A percentile compares a stretch with the other conserved stretches of the same genome.
phyloP scores from a whole-genome alignment of 2,113 vertebrate genomes.

The Macaca mulatta region DNA sequence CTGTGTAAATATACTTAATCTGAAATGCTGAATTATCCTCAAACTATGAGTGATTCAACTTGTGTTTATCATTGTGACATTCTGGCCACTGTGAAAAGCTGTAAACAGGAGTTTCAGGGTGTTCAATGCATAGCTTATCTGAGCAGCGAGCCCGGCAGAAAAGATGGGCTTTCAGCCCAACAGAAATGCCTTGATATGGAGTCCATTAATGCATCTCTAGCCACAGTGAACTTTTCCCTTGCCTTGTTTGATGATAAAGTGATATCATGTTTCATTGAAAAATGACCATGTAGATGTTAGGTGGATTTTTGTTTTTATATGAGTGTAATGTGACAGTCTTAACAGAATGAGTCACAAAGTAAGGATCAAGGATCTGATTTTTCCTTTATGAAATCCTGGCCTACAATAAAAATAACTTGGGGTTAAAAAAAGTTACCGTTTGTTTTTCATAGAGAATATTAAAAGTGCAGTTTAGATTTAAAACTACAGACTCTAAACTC shows the following conservation, averaged over 20 bases:
- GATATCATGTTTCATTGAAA: conserved; percentile 8
- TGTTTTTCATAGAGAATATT: conserved; percentile 40
- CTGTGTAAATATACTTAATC: neutral
- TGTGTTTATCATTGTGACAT: neutral
- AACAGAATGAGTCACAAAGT: conserved; percentile 10
- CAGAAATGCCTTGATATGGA: neutral
- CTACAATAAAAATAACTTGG: conserved; percentile 28
- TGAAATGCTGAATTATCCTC: neutral
- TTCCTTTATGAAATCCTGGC: neutral
- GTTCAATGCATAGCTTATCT: neutral
- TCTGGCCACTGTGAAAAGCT: neutral
- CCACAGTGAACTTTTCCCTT: neutral
- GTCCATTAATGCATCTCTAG: neutral
- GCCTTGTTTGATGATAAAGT: conserved; percentile 19
- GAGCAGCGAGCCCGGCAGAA: neutral
- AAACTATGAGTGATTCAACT: neutral
- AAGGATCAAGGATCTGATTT: neutral
- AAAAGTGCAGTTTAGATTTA: conserved; percentile 22
- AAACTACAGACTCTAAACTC: conserved; percentile 7
- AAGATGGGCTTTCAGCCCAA: neutral
- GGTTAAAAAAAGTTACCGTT: conserved; percentile 34
- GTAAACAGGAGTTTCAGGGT: neutral
- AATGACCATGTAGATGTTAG: neutral
- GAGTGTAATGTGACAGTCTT: neutral
- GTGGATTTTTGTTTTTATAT: conserved; percentile 43